These are phyloP conservation scores for Puffinus mauretanicus DNA, from an alignment of 2,113 vertebrate genomes.

Conservation along the genomic window DNA sequence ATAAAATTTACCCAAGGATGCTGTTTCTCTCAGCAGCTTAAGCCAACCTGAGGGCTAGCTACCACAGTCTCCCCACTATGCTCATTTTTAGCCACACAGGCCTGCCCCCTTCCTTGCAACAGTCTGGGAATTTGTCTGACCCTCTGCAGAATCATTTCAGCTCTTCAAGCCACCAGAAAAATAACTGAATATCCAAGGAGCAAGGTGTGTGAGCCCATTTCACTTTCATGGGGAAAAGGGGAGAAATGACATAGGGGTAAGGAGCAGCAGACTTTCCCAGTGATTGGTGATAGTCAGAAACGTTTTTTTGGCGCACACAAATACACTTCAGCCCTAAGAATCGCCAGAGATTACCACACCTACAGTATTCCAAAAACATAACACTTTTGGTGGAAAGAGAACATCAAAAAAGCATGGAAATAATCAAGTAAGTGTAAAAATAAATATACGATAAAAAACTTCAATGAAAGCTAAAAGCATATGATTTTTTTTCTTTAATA, in stretches of 20 bases:
- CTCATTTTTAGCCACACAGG: neutral
- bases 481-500: neutral
- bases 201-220: neutral
- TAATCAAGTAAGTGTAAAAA: neutral
- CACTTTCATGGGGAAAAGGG: neutral
- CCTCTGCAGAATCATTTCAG: neutral
- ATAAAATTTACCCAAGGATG: neutral
- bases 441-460: neutral
- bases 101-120: neutral
- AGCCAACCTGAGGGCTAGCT: neutral
- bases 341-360: neutral
- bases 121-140: neutral
- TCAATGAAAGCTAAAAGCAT: neutral
- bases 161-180: neutral
- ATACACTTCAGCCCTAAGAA: neutral
- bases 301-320: neutral
- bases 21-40: neutral
- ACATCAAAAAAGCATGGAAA: neutral
- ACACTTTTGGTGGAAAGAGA: neutral
- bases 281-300: neutral
- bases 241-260: neutral
- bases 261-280: neutral
- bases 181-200: neutral
- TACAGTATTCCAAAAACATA: neutral
- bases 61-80: rapidly evolving